Conservation (phyloP, 2,113 vertebrate genomes). For the Cricetomys ansorgei region DNA sequence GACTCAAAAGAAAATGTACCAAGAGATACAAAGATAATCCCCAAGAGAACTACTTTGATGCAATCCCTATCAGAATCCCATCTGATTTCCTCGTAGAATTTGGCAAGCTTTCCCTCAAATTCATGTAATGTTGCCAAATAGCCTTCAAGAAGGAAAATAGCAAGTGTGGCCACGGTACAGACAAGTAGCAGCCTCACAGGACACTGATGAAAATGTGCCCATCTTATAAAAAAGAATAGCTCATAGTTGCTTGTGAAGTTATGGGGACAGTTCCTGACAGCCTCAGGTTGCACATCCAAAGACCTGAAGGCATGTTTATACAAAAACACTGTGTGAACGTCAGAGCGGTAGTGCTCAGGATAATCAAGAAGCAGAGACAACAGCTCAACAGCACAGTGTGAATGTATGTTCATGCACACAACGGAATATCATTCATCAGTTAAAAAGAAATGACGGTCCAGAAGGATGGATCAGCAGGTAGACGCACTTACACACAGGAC, state of each 20-base stretch:
- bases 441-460: not conserved
- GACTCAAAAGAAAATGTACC: not conserved
- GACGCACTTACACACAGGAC: too few relatives aligned
- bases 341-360: not conserved
- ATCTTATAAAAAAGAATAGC: not conserved
- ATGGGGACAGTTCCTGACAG: not conserved
- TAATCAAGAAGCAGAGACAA: not conserved
- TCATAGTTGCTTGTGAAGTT: too few relatives aligned
- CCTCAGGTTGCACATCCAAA: not conserved
- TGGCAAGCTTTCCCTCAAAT: not conserved
- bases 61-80: not conserved
- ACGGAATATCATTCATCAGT: not conserved
- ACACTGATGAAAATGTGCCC: not conserved
- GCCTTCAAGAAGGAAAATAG: not conserved
- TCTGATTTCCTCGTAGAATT: not conserved
- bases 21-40: not conserved
- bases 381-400: not conserved
- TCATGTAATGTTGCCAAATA: not conserved
- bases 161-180: not conserved
- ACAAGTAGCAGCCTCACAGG: not conserved
- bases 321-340: not conserved
- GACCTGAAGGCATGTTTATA: not conserved
- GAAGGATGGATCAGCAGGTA: not conserved
- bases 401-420: not conserved
- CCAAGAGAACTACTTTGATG: not conserved